Evolutionary conservation across 1,140 invertebrate species (phyloP).

Genomic region (Ylistrum balloti): DNA sequence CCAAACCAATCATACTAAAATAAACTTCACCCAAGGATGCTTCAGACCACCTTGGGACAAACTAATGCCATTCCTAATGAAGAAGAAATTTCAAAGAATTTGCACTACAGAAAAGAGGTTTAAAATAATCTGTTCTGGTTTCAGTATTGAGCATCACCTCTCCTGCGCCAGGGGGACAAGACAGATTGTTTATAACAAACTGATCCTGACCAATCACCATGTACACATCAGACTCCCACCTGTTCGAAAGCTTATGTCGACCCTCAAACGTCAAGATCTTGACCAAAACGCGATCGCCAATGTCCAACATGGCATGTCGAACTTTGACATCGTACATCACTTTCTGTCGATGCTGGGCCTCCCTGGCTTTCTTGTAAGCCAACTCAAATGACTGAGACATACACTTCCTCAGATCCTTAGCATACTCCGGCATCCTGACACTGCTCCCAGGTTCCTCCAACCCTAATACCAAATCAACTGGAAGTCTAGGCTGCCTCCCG

Average conservation of each 20-base stretch:
- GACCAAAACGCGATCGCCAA: conserved; percentile 28
- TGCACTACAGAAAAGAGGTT: too few relatives aligned
- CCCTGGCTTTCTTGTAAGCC: not conserved
- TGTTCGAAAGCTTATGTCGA: conserved; percentile 44
- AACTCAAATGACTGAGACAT: conserved; percentile 28
- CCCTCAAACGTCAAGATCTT: conserved; percentile 41
- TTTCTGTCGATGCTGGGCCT: not conserved
- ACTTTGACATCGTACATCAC: not conserved
- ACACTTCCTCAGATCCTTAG: not conserved
- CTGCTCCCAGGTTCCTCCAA: not conserved
- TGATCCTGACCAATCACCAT: not conserved
- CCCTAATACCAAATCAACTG: conserved; percentile 57
- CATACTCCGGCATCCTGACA: conserved; percentile 42
- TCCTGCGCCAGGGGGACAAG: too few relatives aligned
- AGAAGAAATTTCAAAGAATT: too few relatives aligned
- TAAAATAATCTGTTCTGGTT: too few relatives aligned
- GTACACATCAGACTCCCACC: conserved; percentile 43
- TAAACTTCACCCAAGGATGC: too few relatives aligned
- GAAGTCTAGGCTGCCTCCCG: conserved; percentile 56
- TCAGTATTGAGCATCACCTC: too few relatives aligned
- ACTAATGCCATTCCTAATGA: too few relatives aligned
- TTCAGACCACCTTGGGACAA: too few relatives aligned
- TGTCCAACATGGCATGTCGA: not conserved
- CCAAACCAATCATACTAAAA: too few relatives aligned
- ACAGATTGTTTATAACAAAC: too few relatives aligned